These are phyloP conservation scores for Callimorpha dominula DNA, from an alignment of 2,888 invertebrate genomes.

Conservation along the genomic window DNA sequence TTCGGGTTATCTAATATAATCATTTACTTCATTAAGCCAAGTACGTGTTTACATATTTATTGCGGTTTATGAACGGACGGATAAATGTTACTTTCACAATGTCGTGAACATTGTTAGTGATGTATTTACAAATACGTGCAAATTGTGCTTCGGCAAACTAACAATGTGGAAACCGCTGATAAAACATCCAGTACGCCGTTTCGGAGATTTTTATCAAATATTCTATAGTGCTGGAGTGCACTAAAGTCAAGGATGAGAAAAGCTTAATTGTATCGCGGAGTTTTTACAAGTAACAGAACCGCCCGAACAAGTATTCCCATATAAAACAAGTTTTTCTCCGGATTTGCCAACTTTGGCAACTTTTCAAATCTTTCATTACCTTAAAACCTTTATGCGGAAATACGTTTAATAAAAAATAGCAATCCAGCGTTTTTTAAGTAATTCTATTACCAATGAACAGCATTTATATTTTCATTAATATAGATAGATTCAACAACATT, in stretches of 20 bases:
- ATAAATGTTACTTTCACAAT: constrained; percentile 55
- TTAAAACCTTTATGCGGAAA: too few relatives aligned
- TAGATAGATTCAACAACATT: neutral
- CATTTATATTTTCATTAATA: neutral
- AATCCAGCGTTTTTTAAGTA: neutral
- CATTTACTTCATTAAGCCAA: constrained; percentile 43
- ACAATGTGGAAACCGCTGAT: constrained; percentile 48
- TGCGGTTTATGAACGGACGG: constrained; percentile 48
- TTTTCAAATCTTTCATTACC: too few relatives aligned
- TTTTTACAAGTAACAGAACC: too few relatives aligned
- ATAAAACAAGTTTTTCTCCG: too few relatives aligned
- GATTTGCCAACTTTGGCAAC: too few relatives aligned
- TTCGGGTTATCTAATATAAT: constrained; percentile 46
- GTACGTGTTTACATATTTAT: constrained; percentile 47
- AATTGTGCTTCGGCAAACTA: constrained; percentile 32
- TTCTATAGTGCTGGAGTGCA: neutral
- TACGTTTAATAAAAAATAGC: neutral
- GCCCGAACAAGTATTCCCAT: too few relatives aligned
- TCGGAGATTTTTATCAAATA: constrained; percentile 26
- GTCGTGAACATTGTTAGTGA: constrained; percentile 44
- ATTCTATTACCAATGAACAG: neutral
- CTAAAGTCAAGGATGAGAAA: neutral
- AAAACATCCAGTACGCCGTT: constrained; percentile 45
- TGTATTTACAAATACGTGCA: constrained; percentile 56
- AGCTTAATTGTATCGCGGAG: neutral